Percentiles rank a stretch among this genome's conserved stretches.
Conservation (phyloP, 2,113 vertebrate species). For the Cyprinodon tularosa region DNA sequence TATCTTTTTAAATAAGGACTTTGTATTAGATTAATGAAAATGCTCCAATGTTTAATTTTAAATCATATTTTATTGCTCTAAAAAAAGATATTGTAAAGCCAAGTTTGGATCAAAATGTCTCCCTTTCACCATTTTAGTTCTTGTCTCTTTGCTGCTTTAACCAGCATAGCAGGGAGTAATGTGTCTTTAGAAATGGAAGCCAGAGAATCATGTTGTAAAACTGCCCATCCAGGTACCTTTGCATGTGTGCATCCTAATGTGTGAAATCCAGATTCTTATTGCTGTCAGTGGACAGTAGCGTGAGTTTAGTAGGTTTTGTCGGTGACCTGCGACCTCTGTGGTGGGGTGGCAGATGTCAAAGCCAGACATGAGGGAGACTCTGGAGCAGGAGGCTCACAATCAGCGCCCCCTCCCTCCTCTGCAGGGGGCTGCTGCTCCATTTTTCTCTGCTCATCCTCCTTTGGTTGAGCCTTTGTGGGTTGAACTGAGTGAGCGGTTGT, state of each 20-base stretch:
- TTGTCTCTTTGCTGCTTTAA: background rate
- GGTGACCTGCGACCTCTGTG: conserved; percentile 57
- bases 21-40: background rate
- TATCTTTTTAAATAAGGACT: background rate
- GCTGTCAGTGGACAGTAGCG: conserved; percentile 29
- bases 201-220: background rate
- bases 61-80: background rate
- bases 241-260: conserved; percentile 14
- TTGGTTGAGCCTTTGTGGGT: conserved; percentile 32
- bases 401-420: background rate
- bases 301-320: conserved; percentile 30
- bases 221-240: background rate
- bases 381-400: conserved; percentile 20
- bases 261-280: conserved; percentile 20
- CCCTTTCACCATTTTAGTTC: background rate
- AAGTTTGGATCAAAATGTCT: background rate
- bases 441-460: conserved; percentile 26
- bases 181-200: background rate
- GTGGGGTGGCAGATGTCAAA: conserved; percentile 61
- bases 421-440: conserved; percentile 1
- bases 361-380: conserved; percentile 40
- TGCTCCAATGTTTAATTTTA: background rate
- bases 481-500: background rate
- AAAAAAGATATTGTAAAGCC: background rate
- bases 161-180: background rate